Evolutionary conservation across 1,140 invertebrate genomes (phyloP).

Genomic region (Drosophila repleta): DNA sequence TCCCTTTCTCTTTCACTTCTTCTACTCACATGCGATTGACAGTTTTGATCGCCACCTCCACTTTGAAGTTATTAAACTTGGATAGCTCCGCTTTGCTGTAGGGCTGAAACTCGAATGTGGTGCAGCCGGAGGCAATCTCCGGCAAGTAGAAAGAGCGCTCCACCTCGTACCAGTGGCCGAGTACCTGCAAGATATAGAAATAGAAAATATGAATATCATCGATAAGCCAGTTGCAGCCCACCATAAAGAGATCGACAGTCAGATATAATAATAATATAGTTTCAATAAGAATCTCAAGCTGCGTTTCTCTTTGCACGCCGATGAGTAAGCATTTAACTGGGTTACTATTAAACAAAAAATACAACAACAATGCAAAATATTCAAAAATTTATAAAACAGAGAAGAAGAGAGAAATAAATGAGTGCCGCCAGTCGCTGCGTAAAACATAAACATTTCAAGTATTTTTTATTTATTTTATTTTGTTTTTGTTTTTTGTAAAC

Average conservation of each 20-base stretch:
- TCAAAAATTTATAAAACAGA: not conserved
- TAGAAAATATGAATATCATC: conserved; percentile 8
- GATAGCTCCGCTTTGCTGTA: conserved; percentile 83
- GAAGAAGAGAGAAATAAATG: conserved; percentile 10
- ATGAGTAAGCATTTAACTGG: conserved; percentile 58
- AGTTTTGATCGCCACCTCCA: conserved; percentile 86
- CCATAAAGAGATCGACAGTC: too few species aligned
- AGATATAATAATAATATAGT: too few species aligned
- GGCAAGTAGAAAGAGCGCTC: conserved; percentile 89
- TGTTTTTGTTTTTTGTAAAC: conserved; percentile 38
- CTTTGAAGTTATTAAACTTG: conserved; percentile 81
- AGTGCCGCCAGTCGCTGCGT: conserved; percentile 32
- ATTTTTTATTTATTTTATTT: conserved; percentile 15
- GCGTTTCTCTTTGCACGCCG: conserved; percentile 48
- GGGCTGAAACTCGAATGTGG: conserved; percentile 85
- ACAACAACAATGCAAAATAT: not conserved
- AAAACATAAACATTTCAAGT: conserved; percentile 59
- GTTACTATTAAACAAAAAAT: conserved; percentile 56
- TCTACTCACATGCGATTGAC: conserved; percentile 86
- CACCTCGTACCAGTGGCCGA: conserved; percentile 89
- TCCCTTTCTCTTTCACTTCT: too few species aligned
- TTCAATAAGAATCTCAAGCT: conserved; percentile 20
- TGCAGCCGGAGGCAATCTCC: conserved; percentile 88
- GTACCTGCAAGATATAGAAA: conserved; percentile 84
- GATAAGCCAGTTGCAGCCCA: not conserved